Percentiles rank a stretch among this genome's conserved stretches.
These are phyloP conservation scores for Drosophila ochracea DNA, from an alignment of 2,888 invertebrate species.

Conservation along the genomic window DNA sequence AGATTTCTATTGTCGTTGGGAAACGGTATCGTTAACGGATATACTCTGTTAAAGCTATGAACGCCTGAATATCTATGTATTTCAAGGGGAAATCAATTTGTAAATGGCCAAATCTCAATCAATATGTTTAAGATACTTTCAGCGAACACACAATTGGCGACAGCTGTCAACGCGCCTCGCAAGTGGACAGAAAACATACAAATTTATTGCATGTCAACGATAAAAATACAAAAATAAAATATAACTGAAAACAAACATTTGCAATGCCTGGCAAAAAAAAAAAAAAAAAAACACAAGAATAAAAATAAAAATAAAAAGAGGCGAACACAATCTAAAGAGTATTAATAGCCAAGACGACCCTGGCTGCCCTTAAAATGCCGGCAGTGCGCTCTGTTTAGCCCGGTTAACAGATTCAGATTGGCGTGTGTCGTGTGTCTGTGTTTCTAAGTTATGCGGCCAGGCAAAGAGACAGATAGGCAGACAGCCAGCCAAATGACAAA, in stretches of 20 bases:
- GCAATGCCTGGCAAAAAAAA: constrained; percentile 15
- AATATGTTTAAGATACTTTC: constrained; percentile 41
- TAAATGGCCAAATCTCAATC: constrained; percentile 8
- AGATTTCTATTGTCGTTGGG: constrained; percentile 46
- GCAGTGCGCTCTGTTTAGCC: constrained; percentile 67
- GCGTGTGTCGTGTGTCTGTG: constrained; percentile 29
- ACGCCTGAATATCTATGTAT: not conserved
- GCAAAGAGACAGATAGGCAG: constrained; percentile 20
- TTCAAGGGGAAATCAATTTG: constrained; percentile 23
- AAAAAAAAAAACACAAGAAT: not conserved
- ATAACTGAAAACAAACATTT: constrained; percentile 13
- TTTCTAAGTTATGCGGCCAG: constrained; percentile 46
- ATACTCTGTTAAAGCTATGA: not conserved
- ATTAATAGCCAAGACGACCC: constrained; percentile 74
- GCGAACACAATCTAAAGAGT: constrained; percentile 42
- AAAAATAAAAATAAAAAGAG: constrained; percentile 2
- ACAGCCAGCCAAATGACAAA: constrained; percentile 32
- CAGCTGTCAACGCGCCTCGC: constrained; percentile 68
- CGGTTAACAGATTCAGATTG: constrained; percentile 43
- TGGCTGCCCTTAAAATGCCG: constrained; percentile 78
- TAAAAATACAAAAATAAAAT: constrained; percentile 19
- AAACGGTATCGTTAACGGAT: constrained; percentile 10
- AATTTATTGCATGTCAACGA: constrained; percentile 65
- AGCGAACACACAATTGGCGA: constrained; percentile 43
- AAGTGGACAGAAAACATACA: constrained; percentile 66